These are phyloP conservation scores for Conomelus anceps DNA, from an alignment of 2,888 invertebrate species.

Conservation along the genomic window DNA sequence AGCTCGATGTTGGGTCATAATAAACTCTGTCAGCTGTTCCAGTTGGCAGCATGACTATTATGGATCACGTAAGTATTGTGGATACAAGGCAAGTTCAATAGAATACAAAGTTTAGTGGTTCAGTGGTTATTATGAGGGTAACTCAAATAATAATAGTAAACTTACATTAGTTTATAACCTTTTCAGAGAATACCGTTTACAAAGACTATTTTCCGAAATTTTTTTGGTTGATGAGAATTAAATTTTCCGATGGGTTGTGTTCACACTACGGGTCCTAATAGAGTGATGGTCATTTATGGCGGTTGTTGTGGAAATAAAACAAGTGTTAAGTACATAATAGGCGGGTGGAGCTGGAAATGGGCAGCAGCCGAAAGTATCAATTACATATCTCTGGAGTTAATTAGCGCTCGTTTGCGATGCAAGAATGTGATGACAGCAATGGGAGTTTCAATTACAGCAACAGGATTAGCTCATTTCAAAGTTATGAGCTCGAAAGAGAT, in stretches of 20 bases:
- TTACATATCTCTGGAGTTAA: slow-evolving; percentile 73
- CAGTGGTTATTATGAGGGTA: too few species aligned
- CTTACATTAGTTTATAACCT: background rate
- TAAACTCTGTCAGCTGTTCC: too few species aligned
- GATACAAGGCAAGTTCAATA: too few species aligned
- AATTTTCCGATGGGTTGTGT: slow-evolving; percentile 83
- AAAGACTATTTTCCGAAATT: background rate
- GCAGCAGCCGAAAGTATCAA: slow-evolving; percentile 95
- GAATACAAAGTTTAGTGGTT: too few species aligned
- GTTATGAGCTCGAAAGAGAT: slow-evolving; percentile 95
- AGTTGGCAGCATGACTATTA: too few species aligned
- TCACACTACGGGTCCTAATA: slow-evolving; percentile 93
- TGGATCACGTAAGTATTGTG: too few species aligned
- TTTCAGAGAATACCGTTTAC: too few species aligned
- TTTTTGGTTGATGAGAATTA: background rate
- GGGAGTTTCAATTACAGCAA: slow-evolving; percentile 90
- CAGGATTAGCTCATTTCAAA: slow-evolving; percentile 94
- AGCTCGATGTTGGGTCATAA: too few species aligned
- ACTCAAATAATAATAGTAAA: too few species aligned
- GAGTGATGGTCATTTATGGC: slow-evolving; percentile 95
- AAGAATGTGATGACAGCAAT: slow-evolving; percentile 93
- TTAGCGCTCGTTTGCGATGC: slow-evolving; percentile 94
- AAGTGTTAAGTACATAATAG: slow-evolving; percentile 67
- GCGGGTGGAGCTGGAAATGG: slow-evolving; percentile 98
- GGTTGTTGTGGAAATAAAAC: background rate